Evolutionary conservation across 2,113 vertebrate genomes (phyloP).

Genomic region (Alethe castanea): DNA sequence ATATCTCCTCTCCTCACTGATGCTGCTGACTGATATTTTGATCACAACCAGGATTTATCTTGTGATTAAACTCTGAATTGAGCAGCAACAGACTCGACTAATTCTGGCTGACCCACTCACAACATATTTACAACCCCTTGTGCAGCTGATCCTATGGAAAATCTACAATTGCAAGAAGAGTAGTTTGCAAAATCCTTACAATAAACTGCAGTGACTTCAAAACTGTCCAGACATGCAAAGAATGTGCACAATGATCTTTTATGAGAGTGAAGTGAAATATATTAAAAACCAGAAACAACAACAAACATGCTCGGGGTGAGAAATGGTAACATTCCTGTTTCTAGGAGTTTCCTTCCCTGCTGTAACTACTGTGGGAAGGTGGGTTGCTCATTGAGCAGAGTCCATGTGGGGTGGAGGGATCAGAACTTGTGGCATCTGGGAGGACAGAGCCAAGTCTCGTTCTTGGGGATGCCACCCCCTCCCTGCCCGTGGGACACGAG

Average conservation of each 20-base stretch:
- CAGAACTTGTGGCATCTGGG: rapidly evolving
- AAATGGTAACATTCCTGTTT: neutral
- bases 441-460: rapidly evolving
- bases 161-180: neutral
- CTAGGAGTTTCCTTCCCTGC: neutral
- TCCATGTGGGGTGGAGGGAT: rapidly evolving
- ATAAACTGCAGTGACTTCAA: neutral
- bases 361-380: rapidly evolving
- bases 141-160: neutral
- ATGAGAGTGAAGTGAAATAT: rapidly evolving
- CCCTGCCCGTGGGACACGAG: rapidly evolving
- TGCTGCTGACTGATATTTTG: neutral
- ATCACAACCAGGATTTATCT: neutral
- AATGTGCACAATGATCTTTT: rapidly evolving
- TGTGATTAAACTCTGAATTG: neutral
- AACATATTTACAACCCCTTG: rapidly evolving
- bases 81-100: neutral
- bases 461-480: rapidly evolving
- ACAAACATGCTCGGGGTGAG: no score
- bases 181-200: neutral
- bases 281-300: neutral
- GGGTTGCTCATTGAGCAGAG: neutral
- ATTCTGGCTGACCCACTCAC: neutral
- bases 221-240: rapidly evolving
- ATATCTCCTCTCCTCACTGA: neutral